Evolutionary conservation across 2,797 vertebrate species (phyloP), one percentile per base, ranked within the genome.

Genomic region (Paguma larvata): DNA sequence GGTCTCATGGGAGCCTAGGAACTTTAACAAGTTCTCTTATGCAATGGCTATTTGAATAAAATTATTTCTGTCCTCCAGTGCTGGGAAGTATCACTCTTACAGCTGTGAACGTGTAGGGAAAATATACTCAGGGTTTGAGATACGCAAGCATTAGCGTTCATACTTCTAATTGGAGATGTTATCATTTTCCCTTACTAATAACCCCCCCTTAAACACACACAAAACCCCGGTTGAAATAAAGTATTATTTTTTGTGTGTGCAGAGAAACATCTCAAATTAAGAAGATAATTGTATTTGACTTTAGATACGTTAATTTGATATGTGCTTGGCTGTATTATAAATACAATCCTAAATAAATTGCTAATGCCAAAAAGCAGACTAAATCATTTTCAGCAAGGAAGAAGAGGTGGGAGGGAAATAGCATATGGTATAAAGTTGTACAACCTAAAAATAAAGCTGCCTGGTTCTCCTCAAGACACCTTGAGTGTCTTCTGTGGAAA

Each of bases 371-470:
- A 59, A 75, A 48, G 38, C 78, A 77, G 86, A 79, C 78, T 85
- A 48, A 67, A 53, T 88, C 63, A 30, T 88, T 95, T 79, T 53
- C 85, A 23, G 51, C 15, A 78, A 73, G 59, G 90, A 85, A 38
- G 84, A 83, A 75, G 75, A 84, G 63, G 95, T 72, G 53, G 96
- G 89, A 88, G 82, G 89, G n/a, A 82, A 53, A 14, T 72, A 77
- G 85, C 94, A 30, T 88, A 83, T 85, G 94, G 95, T 30, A n/a
- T 59, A 68, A 38, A 94, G 84, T 85, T 53, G 88, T 46, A 56
- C 38, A 38, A 19, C 41, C 90, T 97, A 67, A 95, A 97, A 96
- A 92, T 96, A 97, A 59, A 96, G 63, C 85, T 41, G 75, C 23
- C 80, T 88, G 5, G 2, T 79, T 86, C 92, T 88, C 41, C 65